Percentiles rank a stretch among this genome's conserved stretches.
Conservation (phyloP, 2,113 vertebrate genomes). For the Psittacula cyanocephala region DNA sequence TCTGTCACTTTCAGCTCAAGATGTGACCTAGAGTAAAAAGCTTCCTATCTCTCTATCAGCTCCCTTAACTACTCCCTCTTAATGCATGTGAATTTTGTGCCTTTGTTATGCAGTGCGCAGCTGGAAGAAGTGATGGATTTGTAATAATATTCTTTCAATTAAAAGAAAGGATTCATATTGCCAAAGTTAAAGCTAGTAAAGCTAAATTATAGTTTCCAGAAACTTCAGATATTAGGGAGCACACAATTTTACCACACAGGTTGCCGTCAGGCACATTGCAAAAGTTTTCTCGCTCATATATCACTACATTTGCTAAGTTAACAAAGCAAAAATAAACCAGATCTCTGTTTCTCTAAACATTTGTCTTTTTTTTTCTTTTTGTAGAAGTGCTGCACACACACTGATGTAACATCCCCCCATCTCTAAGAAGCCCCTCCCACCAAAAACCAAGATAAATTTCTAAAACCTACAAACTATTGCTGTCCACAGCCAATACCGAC, state of each 20-base stretch:
- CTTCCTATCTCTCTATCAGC: conserved; percentile 1
- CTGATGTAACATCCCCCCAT: neutral
- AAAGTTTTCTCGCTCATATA: neutral
- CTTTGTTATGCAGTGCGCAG: neutral
- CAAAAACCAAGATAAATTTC: neutral
- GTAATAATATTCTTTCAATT: neutral
- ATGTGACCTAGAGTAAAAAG: conserved; percentile 22
- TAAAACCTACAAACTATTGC: neutral
- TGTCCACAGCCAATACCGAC: fast-evolving
- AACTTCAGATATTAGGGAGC: neutral
- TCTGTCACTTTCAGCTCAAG: conserved; percentile 39
- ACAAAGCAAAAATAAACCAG: neutral
- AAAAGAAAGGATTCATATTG: neutral
- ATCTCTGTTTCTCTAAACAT: neutral
- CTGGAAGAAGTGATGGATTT: neutral
- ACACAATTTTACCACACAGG: neutral
- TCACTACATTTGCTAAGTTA: neutral
- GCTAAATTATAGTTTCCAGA: neutral
- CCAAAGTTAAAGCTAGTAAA: neutral
- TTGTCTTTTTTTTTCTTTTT: neutral
- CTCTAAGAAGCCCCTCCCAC: neutral
- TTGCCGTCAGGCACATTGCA: neutral
- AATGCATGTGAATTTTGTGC: neutral
- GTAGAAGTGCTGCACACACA: neutral
- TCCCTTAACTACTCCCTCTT: neutral